These are phyloP conservation scores for Cynoglossus semilaevis DNA, from an alignment of 2,113 vertebrate species.

Conservation along the genomic window DNA sequence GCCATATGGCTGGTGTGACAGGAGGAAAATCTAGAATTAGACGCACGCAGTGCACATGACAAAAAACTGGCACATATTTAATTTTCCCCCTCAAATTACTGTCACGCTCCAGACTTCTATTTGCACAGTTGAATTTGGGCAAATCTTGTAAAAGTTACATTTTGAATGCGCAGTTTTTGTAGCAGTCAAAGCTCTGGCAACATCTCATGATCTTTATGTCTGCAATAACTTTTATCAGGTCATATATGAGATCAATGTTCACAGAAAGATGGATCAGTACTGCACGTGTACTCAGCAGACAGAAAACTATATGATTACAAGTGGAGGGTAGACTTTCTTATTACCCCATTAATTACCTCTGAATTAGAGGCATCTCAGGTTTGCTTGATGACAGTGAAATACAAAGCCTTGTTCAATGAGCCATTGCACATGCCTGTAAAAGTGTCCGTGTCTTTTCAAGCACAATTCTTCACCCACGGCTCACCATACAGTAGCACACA, in stretches of 20 bases:
- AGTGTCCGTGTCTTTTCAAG: slow-evolving; percentile 19
- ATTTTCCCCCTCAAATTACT: slow-evolving; percentile 51
- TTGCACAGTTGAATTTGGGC: slow-evolving; percentile 16
- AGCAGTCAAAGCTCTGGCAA: slow-evolving; percentile 1
- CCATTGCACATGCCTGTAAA: slow-evolving; percentile 25
- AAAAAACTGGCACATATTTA: slow-evolving; percentile 22
- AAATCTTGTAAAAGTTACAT: slow-evolving; percentile 11
- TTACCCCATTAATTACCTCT: slow-evolving; percentile 15
- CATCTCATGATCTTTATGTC: background rate
- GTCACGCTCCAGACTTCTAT: slow-evolving; percentile 55
- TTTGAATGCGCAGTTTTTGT: slow-evolving; percentile 4
- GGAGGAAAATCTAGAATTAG: slow-evolving; percentile 29
- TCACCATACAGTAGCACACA: background rate
- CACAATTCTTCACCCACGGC: slow-evolving; percentile 1
- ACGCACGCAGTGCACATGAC: slow-evolving; percentile 18
- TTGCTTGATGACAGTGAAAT: slow-evolving; percentile 5
- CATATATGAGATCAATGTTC: background rate
- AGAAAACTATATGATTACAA: slow-evolving; percentile 9
- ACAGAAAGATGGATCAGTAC: background rate
- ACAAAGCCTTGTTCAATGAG: slow-evolving; percentile 19
- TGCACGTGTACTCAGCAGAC: slow-evolving; percentile 1
- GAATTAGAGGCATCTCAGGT: slow-evolving; percentile 24
- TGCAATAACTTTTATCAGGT: background rate
- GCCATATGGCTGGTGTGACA: slow-evolving; percentile 24
- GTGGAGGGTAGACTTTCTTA: background rate